phyloP scores from a whole-genome alignment of 1,140 invertebrate species.

The Carcinoscorpius rotundicauda region DNA sequence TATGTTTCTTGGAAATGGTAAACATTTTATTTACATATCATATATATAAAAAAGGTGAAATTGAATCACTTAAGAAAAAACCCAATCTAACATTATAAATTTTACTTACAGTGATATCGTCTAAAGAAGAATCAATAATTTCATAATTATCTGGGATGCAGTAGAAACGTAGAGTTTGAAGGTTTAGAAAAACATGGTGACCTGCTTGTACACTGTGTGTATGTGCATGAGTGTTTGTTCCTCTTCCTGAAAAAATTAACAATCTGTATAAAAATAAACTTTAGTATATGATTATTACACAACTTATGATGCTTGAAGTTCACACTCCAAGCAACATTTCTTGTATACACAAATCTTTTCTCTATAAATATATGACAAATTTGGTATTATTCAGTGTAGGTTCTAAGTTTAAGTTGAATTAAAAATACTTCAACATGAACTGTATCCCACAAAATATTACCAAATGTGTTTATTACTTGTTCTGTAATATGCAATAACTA shows the following conservation, averaged over 20 bases:
- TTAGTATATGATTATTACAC: background rate
- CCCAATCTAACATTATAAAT: slow-evolving; percentile 69
- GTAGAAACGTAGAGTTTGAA: slow-evolving; percentile 96
- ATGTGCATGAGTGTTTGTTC: slow-evolving; percentile 96
- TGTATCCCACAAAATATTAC: too few species aligned
- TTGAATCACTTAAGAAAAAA: slow-evolving; percentile 38
- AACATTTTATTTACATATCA: too few species aligned
- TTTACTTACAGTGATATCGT: slow-evolving; percentile 74
- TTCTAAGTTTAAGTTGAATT: too few species aligned
- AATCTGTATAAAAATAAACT: slow-evolving; percentile 18
- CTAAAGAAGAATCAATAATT: slow-evolving; percentile 96
- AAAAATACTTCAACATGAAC: too few species aligned
- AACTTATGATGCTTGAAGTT: background rate
- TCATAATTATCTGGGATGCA: slow-evolving; percentile 99
- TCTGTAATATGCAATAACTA: too few species aligned
- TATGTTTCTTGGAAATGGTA: too few species aligned
- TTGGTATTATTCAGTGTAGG: too few species aligned
- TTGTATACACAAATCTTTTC: too few species aligned
- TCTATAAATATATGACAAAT: too few species aligned
- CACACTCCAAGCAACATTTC: too few species aligned
- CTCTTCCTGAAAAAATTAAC: slow-evolving; percentile 56
- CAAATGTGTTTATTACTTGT: too few species aligned
- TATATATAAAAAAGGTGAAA: too few species aligned
- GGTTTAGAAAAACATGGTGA: slow-evolving; percentile 96
- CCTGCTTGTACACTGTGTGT: slow-evolving; percentile 94